A percentile compares a stretch with the other conserved stretches of the same genome.
Conservation (phyloP, 2,797 vertebrate species). For the Triplophysa yarkandensis region DNA sequence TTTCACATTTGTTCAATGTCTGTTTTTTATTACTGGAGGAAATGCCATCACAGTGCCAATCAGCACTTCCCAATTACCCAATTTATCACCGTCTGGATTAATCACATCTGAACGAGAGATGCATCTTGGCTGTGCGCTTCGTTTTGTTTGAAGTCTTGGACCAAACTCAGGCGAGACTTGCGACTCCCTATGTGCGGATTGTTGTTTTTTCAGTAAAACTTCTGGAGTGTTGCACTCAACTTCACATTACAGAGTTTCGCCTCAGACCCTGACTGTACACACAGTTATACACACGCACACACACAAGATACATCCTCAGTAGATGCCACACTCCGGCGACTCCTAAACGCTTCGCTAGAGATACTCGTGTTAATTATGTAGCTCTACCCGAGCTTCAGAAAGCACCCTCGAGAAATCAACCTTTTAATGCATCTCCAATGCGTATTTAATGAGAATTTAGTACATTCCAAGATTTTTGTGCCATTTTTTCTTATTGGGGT, state of each 20-base stretch:
- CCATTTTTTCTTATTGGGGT: constrained; percentile 70
- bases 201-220: constrained; percentile 34
- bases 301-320: constrained; percentile 39
- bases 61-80: constrained; percentile 47
- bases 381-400: constrained; percentile 65
- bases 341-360: constrained; percentile 60
- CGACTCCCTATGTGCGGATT: neutral
- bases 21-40: constrained; percentile 57
- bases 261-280: neutral
- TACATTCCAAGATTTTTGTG: constrained; percentile 73
- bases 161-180: neutral
- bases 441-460: constrained; percentile 81
- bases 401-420: constrained; percentile 74
- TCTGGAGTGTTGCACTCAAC: constrained; percentile 24
- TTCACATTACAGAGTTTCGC: constrained; percentile 2
- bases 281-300: neutral
- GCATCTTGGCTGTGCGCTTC: constrained; percentile 8
- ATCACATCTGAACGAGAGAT: constrained; percentile 44
- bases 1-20: constrained; percentile 61
- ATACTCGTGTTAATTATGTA: constrained; percentile 69
- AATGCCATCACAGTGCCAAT: constrained; percentile 59
- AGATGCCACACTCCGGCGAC: constrained; percentile 60
- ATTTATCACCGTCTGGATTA: constrained; percentile 57
- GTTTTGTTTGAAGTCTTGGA: constrained; percentile 35
- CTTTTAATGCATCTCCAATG: constrained; percentile 80